These are phyloP conservation scores for Podarcis lilfordi DNA, from an alignment of 2,797 vertebrate species.

Conservation along the genomic window DNA sequence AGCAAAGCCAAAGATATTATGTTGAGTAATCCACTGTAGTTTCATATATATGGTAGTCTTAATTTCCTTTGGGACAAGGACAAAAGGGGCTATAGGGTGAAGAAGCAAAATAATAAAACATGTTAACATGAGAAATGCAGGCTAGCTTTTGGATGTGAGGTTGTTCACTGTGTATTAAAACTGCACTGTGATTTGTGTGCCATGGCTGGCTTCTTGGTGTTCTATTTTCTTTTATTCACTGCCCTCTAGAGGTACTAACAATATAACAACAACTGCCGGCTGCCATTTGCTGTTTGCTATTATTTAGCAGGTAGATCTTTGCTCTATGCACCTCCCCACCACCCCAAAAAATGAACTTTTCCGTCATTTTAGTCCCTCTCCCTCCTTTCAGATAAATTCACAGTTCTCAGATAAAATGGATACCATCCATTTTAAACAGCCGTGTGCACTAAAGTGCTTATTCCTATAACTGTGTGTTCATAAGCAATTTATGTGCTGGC, in stretches of 20 bases:
- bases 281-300: not conserved
- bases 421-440: constrained; percentile 13
- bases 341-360: not conserved
- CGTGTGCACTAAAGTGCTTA: not conserved
- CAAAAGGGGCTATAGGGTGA: not conserved
- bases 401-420: not conserved
- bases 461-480: not conserved
- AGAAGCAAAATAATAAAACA: constrained; percentile 43
- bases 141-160: constrained; percentile 38
- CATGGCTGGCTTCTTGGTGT: constrained; percentile 29
- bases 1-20: not conserved
- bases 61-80: not conserved
- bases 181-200: constrained; percentile 21
- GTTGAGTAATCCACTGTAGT: not conserved
- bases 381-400: not conserved
- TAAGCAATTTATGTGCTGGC: not conserved
- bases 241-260: constrained; percentile 69
- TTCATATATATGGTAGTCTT: not conserved
- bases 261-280: constrained; percentile 1
- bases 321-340: not conserved
- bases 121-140: constrained; percentile 56
- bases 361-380: not conserved
- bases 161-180: not conserved
- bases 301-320: not conserved
- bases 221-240: constrained; percentile 71